Conservation (phyloP, 1,140 invertebrate genomes). For the Caligus rogercresseyi region DNA sequence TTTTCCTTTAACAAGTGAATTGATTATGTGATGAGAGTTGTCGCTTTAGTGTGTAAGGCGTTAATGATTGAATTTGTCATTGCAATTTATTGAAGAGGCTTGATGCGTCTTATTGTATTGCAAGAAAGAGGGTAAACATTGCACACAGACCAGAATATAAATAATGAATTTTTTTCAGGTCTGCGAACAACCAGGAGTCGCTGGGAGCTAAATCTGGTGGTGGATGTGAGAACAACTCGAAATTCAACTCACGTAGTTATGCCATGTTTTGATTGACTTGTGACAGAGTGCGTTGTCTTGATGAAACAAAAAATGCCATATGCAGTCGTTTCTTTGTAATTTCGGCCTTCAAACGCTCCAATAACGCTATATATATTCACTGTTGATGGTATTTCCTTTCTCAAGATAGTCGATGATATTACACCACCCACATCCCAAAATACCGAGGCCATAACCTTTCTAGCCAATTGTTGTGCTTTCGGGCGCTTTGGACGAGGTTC, state of each 20-base stretch:
- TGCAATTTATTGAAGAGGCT: no score
- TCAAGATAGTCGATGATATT: not conserved
- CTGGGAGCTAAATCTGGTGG: not conserved
- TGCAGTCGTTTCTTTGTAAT: not conserved
- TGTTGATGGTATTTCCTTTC: not conserved
- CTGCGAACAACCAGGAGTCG: not conserved
- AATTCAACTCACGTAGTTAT: not conserved
- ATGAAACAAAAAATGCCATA: not conserved
- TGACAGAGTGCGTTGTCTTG: not conserved
- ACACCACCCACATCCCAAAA: not conserved
- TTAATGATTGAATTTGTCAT: no score
- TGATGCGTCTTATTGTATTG: no score
- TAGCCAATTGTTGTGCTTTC: not conserved
- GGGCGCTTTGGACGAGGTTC: not conserved
- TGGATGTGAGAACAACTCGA: not conserved
- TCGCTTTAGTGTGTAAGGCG: no score
- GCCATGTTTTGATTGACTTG: not conserved
- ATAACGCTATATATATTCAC: not conserved
- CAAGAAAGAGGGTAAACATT: no score
- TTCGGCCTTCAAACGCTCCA: not conserved
- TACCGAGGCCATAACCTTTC: not conserved
- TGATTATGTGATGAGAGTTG: no score
- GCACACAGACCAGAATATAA: no score
- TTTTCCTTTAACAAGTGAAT: no score
- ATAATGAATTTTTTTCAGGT: no score